Evolutionary conservation across 2,888 invertebrate genomes (phyloP).

Genomic region (Steinernema carpocapsae): DNA sequence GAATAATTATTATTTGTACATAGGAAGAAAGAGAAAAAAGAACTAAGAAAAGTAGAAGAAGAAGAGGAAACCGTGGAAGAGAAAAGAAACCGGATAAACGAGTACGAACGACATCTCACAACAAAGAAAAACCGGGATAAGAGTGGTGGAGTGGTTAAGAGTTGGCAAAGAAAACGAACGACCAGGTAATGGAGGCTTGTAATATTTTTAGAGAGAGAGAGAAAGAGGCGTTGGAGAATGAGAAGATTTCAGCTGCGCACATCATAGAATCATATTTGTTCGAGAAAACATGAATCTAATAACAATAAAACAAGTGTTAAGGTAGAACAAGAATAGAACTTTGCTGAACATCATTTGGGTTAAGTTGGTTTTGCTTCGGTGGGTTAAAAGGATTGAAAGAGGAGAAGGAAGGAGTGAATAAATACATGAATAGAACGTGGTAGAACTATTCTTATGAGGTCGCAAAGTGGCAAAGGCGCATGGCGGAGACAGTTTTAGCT

Average conservation of each 20-base stretch:
- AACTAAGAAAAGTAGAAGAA: not conserved
- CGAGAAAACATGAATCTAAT: not conserved
- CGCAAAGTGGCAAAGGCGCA: not conserved
- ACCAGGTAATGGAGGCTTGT: not conserved
- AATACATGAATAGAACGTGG: slow-evolving; percentile 22
- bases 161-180: not conserved
- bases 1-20: not conserved
- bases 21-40: not conserved
- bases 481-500: not conserved
- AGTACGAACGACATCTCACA: not conserved
- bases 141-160: not conserved
- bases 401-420: not conserved
- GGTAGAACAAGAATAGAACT: not conserved
- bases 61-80: not conserved
- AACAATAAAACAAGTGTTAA: no score
- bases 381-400: not conserved
- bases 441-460: slow-evolving; percentile 29
- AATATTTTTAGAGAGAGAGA: not conserved
- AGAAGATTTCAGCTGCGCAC: not conserved
- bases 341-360: no score
- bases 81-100: not conserved
- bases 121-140: not conserved
- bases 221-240: not conserved
- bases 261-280: not conserved
- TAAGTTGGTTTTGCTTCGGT: no score